phyloP scores from a whole-genome alignment of 2,797 vertebrate genomes.

The Octomys mimax region DNA sequence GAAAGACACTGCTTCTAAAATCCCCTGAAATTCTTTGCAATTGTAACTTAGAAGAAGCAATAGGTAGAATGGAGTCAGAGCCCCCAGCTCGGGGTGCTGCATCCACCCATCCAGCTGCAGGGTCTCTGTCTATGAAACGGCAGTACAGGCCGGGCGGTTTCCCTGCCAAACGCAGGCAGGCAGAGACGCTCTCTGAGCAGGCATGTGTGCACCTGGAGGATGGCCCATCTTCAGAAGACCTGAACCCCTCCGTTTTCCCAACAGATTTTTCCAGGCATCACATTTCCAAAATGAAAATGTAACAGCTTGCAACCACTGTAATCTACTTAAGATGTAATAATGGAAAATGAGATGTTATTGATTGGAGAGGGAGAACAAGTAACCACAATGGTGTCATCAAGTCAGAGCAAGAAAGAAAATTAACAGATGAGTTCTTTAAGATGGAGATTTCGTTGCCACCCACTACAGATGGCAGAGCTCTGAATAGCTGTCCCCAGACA shows the following conservation, averaged over 20 bases:
- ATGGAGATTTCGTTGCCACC: slow-evolving; percentile 73
- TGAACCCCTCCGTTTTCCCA: slow-evolving; percentile 53
- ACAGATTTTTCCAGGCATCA: slow-evolving; percentile 64
- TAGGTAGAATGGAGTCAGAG: neutral
- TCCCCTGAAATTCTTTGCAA: neutral
- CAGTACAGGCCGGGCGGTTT: accelerated
- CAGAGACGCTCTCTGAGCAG: neutral
- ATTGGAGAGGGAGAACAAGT: slow-evolving; percentile 79
- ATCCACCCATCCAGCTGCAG: neutral
- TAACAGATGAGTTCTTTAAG: slow-evolving; percentile 81
- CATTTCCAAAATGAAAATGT: slow-evolving; percentile 77
- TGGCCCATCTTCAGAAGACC: neutral
- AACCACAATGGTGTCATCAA: slow-evolving; percentile 84
- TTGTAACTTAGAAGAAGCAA: neutral
- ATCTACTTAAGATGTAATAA: slow-evolving; percentile 81
- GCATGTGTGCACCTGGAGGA: neutral
- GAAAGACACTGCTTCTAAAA: slow-evolving; percentile 17
- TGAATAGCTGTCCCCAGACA: slow-evolving; percentile 70
- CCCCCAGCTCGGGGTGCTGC: neutral
- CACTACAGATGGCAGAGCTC: slow-evolving; percentile 77
- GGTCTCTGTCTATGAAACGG: neutral
- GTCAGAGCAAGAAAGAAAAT: slow-evolving; percentile 81
- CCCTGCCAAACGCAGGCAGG: neutral
- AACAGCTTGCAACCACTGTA: slow-evolving; percentile 79
- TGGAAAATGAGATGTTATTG: slow-evolving; percentile 85